Evolutionary conservation across 1,140 invertebrate genomes (phyloP).

Genomic region (Panagrolaimus sp.): DNA sequence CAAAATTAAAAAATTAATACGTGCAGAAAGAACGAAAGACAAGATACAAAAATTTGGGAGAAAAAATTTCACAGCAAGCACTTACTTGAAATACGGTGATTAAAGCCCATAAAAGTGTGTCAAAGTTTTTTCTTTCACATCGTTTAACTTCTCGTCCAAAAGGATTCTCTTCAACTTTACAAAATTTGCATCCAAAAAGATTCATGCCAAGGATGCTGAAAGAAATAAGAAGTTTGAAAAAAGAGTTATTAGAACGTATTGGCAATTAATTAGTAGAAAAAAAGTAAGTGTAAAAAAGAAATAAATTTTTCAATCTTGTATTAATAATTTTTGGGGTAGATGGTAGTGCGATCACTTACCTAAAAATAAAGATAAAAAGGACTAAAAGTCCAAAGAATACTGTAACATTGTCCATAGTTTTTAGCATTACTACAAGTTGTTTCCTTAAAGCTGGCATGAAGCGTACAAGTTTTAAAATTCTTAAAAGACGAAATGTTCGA

Average conservation of each 20-base stretch:
- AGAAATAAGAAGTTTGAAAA: constrained; percentile 27
- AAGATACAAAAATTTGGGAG: background rate
- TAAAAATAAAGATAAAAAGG: constrained; percentile 99
- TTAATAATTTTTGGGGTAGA: constrained; percentile 12
- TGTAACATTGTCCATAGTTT: constrained; percentile 97
- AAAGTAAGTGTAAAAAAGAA: too few species aligned
- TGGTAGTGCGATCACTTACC: constrained; percentile 69
- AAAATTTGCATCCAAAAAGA: constrained; percentile 99
- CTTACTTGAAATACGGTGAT: constrained; percentile 99
- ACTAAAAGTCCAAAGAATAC: constrained; percentile 95
- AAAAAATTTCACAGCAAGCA: constrained; percentile 21
- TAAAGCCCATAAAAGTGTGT: constrained; percentile 96
- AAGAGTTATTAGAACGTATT: background rate
- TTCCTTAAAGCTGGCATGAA: constrained; percentile 94
- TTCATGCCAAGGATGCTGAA: constrained; percentile 97
- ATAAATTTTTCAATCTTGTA: background rate
- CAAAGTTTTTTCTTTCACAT: constrained; percentile 92
- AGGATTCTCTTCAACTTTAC: constrained; percentile 67
- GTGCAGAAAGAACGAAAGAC: too few species aligned
- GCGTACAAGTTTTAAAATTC: constrained; percentile 92
- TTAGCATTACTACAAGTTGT: constrained; percentile 91
- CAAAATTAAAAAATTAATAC: constrained; percentile 65
- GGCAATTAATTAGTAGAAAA: too few species aligned
- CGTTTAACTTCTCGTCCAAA: constrained; percentile 60
- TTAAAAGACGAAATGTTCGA: constrained; percentile 85